Conservation (phyloP, 2,113 vertebrate genomes). For the Promerops cafer region DNA sequence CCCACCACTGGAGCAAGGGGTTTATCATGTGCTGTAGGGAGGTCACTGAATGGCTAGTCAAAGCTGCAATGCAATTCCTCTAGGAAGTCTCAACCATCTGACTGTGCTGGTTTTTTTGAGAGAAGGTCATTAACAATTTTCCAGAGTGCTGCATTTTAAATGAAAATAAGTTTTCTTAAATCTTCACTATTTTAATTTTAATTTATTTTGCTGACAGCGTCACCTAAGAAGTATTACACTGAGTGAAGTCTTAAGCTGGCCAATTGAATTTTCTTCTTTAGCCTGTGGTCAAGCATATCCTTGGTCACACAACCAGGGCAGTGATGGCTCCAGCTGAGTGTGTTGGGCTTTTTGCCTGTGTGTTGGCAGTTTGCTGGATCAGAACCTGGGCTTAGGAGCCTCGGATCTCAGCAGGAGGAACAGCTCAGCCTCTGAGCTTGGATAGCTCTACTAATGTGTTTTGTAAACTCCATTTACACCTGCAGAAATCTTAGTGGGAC, state of each 20-base stretch:
- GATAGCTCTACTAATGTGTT: background rate
- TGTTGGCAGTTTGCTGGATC: background rate
- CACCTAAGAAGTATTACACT: background rate
- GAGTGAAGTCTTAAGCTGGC: background rate
- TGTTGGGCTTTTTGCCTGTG: background rate
- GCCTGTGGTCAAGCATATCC: background rate
- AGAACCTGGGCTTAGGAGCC: background rate
- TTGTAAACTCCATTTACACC: constrained; percentile 43
- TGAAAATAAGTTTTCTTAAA: background rate
- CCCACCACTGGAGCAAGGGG: background rate
- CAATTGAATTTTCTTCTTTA: background rate
- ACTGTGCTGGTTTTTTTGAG: background rate
- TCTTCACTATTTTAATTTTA: background rate
- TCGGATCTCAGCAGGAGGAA: constrained; percentile 16
- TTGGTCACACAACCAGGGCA: background rate
- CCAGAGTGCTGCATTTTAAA: background rate
- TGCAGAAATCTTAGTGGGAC: constrained; percentile 39
- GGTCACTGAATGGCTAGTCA: background rate
- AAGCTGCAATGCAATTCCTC: background rate
- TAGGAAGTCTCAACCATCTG: background rate
- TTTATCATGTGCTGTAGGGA: background rate
- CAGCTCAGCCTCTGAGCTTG: background rate
- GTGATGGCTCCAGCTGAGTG: background rate
- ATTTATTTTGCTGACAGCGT: background rate
- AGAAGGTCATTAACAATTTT: background rate